Base-by-base conservation (phyloP, 1,140 invertebrate species). In the Cotesia chilonis region DNA sequence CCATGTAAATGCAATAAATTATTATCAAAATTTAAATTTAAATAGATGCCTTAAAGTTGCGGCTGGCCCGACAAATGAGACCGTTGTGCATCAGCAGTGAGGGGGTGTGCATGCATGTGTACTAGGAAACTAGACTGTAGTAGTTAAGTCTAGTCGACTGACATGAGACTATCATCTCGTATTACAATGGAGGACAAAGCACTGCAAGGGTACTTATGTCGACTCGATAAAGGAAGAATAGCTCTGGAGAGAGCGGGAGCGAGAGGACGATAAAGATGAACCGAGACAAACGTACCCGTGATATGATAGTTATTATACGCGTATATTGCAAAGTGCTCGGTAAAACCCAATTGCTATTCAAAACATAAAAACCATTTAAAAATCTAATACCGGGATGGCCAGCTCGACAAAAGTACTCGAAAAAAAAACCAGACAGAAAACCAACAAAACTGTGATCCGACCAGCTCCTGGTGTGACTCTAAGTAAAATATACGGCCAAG, bases 361-460 rank as follows among this genome's bases (percentile, higher is more conserved):
- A 87, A 87, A 85, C 83, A 84, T 84, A 85, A 83, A 85, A 86
- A 87, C 84, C 85, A 87, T 86, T 87, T 85, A 85, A 87, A 87
- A 87, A 85, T 85, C 80, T 86, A 86, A 87, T 86, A 84, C 84
- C 83, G 17, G 55, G 36, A 14, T 35, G 9, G 12, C 41, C 12
- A 28, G 37, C 9, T n/a, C 3, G 38, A 63, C 17, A 47, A 75
- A 74, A 72, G 74, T 72, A 57, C 70, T 63, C 59, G 55, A 73
- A 73, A 64, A 71, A 28, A 28, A 28, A 28, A 28, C 28, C 28
- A 28, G 28, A 28, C 28, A 28, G 28, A 28, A 28, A 28, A 28
- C 28, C 28, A 28, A 28, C 28, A 73, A 75, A 75, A 78, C 63
- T 75, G 81, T 83, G 84, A 85, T 85, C 80, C 84, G 78, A 83